Evolutionary conservation across 2,888 invertebrate species (phyloP).

Genomic region (Neria commutata): DNA sequence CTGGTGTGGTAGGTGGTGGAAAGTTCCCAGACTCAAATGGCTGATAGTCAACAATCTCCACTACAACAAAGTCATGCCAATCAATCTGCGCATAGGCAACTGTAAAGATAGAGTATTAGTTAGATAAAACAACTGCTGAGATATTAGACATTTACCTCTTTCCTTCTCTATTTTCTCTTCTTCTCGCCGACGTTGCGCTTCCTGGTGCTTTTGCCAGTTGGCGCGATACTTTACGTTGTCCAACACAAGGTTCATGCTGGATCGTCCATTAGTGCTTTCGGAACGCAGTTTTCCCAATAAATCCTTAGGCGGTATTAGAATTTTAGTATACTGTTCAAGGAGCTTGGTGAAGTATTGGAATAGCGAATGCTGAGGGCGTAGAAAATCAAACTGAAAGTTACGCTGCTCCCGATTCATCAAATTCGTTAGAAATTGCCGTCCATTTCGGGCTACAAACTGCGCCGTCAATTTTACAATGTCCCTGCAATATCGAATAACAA

Average conservation of each 20-base stretch:
- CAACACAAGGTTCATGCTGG: constrained; percentile 67
- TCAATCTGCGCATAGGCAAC: constrained; percentile 97
- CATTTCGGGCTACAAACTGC: constrained; percentile 98
- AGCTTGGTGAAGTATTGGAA: constrained; percentile 98
- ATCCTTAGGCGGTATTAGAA: constrained; percentile 94
- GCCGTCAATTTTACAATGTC: constrained; percentile 98
- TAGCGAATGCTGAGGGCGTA: constrained; percentile 96
- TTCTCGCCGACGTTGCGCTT: constrained; percentile 88
- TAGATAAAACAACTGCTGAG: constrained; percentile 2
- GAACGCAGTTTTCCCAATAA: constrained; percentile 77
- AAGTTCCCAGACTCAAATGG: constrained; percentile 95
- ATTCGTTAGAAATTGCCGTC: constrained; percentile 95
- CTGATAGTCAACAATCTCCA: constrained; percentile 99
- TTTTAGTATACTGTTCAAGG: constrained; percentile 97
- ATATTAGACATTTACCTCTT: constrained; percentile 66
- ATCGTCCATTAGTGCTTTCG: constrained; percentile 72
- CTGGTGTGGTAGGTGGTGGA: constrained; percentile 95
- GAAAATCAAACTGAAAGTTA: constrained; percentile 98
- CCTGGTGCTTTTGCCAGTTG: constrained; percentile 96
- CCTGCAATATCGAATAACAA: constrained; percentile 61
- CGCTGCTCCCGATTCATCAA: constrained; percentile 98
- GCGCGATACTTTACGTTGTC: constrained; percentile 94
- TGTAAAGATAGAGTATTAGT: constrained; percentile 34
- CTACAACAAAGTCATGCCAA: constrained; percentile 99
- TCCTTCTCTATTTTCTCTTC: constrained; percentile 96